phyloP scores from a whole-genome alignment of 30 jellyfish, hydroid and myxozoan species.

The Turritopsis rubra region DNA sequence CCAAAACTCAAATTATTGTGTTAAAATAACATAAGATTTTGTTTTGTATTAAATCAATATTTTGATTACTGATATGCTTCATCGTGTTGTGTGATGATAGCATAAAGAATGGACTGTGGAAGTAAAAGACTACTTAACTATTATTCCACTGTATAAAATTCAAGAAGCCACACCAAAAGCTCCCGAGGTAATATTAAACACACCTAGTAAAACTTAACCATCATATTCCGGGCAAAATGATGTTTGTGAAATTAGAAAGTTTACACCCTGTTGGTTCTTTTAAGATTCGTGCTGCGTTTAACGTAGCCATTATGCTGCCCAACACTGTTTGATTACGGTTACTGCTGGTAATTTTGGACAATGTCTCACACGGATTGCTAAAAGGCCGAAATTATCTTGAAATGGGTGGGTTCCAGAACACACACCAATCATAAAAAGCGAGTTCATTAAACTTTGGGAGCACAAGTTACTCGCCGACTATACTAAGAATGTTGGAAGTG shows the following conservation, averaged over 20 bases:
- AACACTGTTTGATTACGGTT: neutral
- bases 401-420: neutral
- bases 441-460: neutral
- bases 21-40: too few species aligned
- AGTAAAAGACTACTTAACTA: neutral
- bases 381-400: neutral
- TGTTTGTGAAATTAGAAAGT: neutral
- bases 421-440: neutral
- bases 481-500: neutral
- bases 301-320: neutral
- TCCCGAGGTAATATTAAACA: neutral
- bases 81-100: neutral
- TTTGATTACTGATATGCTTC: too few species aligned
- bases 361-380: neutral
- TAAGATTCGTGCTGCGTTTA: slow-evolving; percentile 22
- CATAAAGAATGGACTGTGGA: neutral
- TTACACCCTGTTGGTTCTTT: slow-evolving; percentile 13
- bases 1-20: neutral
- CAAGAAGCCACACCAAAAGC: neutral
- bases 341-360: slow-evolving; percentile 4
- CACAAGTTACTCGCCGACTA: neutral
- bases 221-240: neutral
- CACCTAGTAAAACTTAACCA: neutral
- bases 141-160: neutral
- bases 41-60: too few species aligned